These are phyloP conservation scores for Phoxinus dragarum DNA, from an alignment of 2,797 vertebrate genomes.

Conservation along the genomic window DNA sequence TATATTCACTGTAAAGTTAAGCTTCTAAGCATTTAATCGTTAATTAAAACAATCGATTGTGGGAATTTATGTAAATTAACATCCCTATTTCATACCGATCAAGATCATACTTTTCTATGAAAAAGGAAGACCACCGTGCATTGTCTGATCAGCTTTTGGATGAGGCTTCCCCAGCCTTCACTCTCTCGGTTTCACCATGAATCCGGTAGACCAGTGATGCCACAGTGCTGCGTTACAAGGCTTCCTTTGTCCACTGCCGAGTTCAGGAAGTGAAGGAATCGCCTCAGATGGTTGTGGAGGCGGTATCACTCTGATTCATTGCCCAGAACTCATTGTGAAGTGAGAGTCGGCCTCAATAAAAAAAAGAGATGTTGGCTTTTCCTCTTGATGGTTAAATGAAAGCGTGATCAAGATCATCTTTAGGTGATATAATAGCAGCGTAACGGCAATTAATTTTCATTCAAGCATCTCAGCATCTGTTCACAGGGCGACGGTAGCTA, in stretches of 20 bases:
- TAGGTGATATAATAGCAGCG: neutral
- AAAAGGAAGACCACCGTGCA: neutral
- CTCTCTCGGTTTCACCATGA: neutral
- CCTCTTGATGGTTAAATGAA: conserved; percentile 18
- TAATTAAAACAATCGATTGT: neutral
- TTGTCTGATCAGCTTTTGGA: conserved; percentile 2
- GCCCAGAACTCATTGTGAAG: conserved; percentile 37
- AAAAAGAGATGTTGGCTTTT: conserved; percentile 9
- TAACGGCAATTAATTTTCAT: neutral
- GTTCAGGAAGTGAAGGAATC: conserved; percentile 52
- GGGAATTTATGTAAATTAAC: neutral
- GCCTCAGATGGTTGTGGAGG: conserved; percentile 41
- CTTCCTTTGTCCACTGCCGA: conserved; percentile 46
- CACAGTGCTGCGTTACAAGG: conserved; percentile 47
- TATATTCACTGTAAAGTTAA: neutral
- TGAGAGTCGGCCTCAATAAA: conserved; percentile 20
- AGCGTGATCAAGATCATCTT: conserved; percentile 20
- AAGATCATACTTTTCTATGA: neutral
- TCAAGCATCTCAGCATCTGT: neutral
- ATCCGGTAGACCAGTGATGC: conserved; percentile 44
- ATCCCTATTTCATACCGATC: neutral
- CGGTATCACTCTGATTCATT: conserved; percentile 39
- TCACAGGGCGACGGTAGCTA: neutral
- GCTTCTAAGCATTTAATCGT: neutral
- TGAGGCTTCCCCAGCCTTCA: neutral